Conservation (phyloP, 2,888 invertebrate species). For the Drosophila atripex region DNA sequence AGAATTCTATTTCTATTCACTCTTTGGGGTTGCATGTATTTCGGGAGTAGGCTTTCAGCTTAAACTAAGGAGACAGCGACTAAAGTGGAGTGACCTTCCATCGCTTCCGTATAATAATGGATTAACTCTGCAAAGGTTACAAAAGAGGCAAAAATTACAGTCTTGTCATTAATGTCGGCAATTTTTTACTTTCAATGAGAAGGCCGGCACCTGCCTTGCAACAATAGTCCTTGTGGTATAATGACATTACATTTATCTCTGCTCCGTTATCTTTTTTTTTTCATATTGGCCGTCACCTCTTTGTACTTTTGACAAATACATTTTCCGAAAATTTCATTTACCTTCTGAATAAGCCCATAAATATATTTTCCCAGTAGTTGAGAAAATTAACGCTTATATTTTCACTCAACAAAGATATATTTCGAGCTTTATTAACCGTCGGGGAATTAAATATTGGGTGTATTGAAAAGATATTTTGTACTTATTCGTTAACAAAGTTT, state of each 20-base stretch:
- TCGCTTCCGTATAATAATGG: neutral
- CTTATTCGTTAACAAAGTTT: neutral
- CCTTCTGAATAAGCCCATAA: conserved; percentile 32
- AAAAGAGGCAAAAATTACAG: neutral
- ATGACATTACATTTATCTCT: conserved; percentile 1
- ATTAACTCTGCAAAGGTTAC: neutral
- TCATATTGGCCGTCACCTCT: neutral
- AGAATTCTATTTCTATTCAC: conserved; percentile 43
- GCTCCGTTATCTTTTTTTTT: neutral
- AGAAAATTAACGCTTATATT: conserved; percentile 14
- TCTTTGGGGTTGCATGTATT: conserved; percentile 31
- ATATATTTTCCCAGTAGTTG: conserved; percentile 17
- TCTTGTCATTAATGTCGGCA: neutral
- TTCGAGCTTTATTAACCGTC: neutral
- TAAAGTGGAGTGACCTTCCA: too few species aligned
- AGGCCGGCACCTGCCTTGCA: conserved; percentile 6
- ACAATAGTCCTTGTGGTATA: conserved; percentile 8
- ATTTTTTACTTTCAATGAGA: neutral
- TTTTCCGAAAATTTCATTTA: conserved; percentile 21
- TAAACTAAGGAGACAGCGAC: neutral
- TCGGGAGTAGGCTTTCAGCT: conserved; percentile 1
- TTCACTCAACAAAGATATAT: neutral
- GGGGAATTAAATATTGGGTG: too few species aligned
- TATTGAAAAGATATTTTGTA: neutral
- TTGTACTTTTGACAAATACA: neutral